Evolutionary conservation across 2,888 invertebrate species (phyloP), one percentile per base, ranked within the genome.

Genomic region (Thysanoteuthis rhombus): DNA sequence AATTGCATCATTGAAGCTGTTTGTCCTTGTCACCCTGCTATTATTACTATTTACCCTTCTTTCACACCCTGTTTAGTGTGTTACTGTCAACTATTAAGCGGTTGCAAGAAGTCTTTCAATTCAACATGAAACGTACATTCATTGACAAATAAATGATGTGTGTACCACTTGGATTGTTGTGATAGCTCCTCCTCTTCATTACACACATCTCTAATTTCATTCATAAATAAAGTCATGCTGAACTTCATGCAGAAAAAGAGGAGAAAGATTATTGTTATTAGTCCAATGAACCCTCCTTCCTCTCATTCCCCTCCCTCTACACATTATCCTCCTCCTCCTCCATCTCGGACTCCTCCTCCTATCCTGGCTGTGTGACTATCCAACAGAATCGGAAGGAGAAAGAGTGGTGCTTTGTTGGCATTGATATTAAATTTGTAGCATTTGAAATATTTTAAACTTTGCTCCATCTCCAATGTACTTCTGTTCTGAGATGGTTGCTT

Each of bases 101-200:
- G 92, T 92, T 92, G 92, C 92, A 92, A 92, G 92, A 92, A 92
- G 92, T 92, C 92, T 92, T 92, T 92, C 92, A 91, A 91, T 91
- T 91, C 42, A n/a, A 45, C 40, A 92, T 92, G n/a, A 42, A 42
- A 45, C n/a, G 75, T 75, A 22, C n/a, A n/a, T 75, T 52, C 52
- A 52, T 52, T 52, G 52, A 52, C 52, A 52, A n/a, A n/a, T n/a
- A n/a, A n/a, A 52, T 52, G 52, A 52, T n/a, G 75, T n/a, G 75
- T 75, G 75, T 75, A 12, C 75, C 36, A 75, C n/a, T 75, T 75
- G 75, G n/a, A 75, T 75, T 75, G 75, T 75, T 75, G 75, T 75
- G 75, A 75, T 75, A 75, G 75, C 75, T 75, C 75, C 75, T 75
- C 75, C 75, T 75, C 75, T 75, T 75, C 75, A 75, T 75, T 75